A percentile compares a stretch with the other conserved stretches of the same genome.
Conservation (phyloP, 2,113 vertebrate genomes). For the Rhagologus leucostigma region DNA sequence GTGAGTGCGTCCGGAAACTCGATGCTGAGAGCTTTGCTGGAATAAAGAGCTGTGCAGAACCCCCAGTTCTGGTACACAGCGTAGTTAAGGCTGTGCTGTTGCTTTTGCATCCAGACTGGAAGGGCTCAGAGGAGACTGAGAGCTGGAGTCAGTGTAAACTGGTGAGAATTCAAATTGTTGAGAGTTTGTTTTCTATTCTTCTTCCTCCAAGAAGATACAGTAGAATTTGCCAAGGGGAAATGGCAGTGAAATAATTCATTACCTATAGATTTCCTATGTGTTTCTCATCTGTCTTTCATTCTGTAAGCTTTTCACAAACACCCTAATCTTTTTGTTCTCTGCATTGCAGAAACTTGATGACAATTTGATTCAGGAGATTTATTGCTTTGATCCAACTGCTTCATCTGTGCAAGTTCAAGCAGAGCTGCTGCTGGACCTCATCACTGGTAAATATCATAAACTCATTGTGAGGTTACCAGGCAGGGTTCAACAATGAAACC, state of each 20-base stretch:
- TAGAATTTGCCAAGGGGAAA: background rate
- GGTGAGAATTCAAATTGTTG: conserved; percentile 47
- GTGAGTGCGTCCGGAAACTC: conserved; percentile 45
- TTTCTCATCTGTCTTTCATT: background rate
- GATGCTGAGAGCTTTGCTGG: conserved; percentile 34
- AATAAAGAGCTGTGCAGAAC: background rate
- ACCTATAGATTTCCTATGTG: background rate
- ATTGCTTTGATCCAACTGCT: conserved; percentile 73
- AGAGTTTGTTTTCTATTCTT: background rate
- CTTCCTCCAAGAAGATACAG: background rate
- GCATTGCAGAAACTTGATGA: conserved; percentile 69
- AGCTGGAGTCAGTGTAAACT: conserved; percentile 69
- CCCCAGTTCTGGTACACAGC: conserved; percentile 18
- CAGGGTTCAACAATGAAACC: background rate
- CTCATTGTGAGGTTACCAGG: background rate
- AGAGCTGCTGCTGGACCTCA: conserved; percentile 41
- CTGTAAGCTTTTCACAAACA: background rate
- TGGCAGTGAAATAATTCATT: background rate
- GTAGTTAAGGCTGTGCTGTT: conserved; percentile 66
- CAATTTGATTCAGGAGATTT: conserved; percentile 66
- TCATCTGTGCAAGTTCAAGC: conserved; percentile 34
- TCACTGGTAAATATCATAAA: conserved; percentile 65
- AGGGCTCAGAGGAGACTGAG: conserved; percentile 14
- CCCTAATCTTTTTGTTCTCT: conserved; percentile 1
- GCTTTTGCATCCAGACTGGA: conserved; percentile 66